phyloP scores from a whole-genome alignment of 2,113 vertebrate genomes.

The Panurus biarmicus region DNA sequence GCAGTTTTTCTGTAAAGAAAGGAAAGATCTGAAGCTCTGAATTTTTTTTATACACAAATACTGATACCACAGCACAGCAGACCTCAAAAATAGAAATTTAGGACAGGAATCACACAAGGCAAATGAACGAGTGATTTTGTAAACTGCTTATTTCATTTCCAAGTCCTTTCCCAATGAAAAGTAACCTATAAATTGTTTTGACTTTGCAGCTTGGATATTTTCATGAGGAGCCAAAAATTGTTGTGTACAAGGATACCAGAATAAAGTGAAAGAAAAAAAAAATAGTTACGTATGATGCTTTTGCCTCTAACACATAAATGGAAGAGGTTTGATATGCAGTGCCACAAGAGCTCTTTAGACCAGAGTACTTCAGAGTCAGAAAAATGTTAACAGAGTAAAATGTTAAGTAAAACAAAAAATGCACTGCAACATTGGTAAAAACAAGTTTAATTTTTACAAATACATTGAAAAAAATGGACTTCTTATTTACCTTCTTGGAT shows the following conservation, averaged over 20 bases:
- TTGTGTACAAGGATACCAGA: background rate
- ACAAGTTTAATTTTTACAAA: background rate
- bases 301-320: background rate
- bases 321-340: background rate
- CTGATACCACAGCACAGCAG: background rate
- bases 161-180: background rate
- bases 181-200: background rate
- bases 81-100: background rate
- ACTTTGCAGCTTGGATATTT: background rate
- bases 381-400: background rate
- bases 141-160: background rate
- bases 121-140: background rate
- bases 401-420: background rate
- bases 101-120: background rate
- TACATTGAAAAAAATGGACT: accelerated
- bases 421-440: accelerated
- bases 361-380: background rate
- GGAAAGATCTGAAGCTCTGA: background rate
- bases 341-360: background rate
- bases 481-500: background rate
- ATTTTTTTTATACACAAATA: background rate
- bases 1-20: background rate
- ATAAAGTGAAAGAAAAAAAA: background rate
- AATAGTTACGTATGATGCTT: background rate
- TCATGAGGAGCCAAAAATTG: background rate